These are phyloP conservation scores for Moxostoma hubbsi DNA, from an alignment of 2,797 vertebrate species.

Conservation along the genomic window DNA sequence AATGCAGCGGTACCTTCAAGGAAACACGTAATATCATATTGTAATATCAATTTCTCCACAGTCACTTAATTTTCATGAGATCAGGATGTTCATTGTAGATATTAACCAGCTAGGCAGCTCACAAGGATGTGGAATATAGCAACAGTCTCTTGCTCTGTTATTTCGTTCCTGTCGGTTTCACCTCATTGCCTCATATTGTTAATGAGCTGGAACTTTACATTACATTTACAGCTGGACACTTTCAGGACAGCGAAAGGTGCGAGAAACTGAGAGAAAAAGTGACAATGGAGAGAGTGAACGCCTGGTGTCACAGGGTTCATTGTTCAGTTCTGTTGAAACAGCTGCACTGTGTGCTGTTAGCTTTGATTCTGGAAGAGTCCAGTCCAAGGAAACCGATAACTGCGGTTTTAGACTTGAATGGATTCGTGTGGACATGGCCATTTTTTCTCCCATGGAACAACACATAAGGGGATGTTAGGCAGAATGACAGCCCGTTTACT, in stretches of 20 bases:
- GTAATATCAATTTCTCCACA: too few relatives aligned
- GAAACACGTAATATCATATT: too few relatives aligned
- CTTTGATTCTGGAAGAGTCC: background rate
- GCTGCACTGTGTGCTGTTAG: conserved; percentile 34
- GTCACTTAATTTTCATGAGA: too few relatives aligned
- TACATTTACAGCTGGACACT: background rate
- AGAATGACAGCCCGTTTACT: too few relatives aligned
- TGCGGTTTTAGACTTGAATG: too few relatives aligned
- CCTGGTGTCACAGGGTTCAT: conserved; percentile 30
- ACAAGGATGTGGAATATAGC: too few relatives aligned
- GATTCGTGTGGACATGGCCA: too few relatives aligned
- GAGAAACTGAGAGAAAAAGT: conserved; percentile 15
- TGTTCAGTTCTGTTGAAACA: conserved; percentile 54
- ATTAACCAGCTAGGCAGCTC: too few relatives aligned
- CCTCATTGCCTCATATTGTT: conserved; percentile 1
- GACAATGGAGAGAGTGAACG: conserved; percentile 5
- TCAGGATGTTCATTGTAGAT: too few relatives aligned
- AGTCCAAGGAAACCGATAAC: background rate
- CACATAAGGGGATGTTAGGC: too few relatives aligned
- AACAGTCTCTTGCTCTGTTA: background rate
- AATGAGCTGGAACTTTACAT: background rate
- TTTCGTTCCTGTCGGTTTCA: background rate
- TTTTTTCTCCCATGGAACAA: too few relatives aligned
- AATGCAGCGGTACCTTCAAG: too few relatives aligned
- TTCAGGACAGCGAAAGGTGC: conserved; percentile 19